Evolutionary conservation across 2,888 invertebrate genomes (phyloP).

Genomic region (Latrodectus hesperus): DNA sequence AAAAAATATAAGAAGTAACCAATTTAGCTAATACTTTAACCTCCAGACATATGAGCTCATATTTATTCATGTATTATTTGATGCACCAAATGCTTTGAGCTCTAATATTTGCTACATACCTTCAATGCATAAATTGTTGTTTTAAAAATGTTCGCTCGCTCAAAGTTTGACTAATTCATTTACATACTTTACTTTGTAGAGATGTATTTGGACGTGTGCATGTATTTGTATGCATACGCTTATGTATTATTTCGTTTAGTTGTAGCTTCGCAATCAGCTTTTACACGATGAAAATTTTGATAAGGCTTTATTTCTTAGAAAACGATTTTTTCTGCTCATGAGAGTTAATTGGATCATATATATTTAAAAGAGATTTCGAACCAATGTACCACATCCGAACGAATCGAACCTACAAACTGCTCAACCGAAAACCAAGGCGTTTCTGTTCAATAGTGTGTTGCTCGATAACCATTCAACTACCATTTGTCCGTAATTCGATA

Average conservation of each 20-base stretch:
- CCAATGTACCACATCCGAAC: background rate
- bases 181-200: background rate
- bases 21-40: no score
- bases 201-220: background rate
- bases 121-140: background rate
- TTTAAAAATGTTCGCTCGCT: background rate
- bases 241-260: background rate
- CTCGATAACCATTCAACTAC: no score
- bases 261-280: background rate
- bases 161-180: background rate
- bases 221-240: background rate
- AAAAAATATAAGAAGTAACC: no score
- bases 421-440: background rate
- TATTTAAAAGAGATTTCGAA: no score
- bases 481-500: no score
- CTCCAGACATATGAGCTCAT: no score
- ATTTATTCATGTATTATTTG: no score
- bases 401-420: background rate
- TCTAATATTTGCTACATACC: no score
- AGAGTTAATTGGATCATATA: background rate
- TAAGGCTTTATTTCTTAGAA: background rate
- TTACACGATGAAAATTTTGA: background rate
- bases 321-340: background rate
- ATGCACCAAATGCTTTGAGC: no score
- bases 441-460: no score